Evolutionary conservation across 1,140 invertebrate genomes (phyloP), one percentile per base, ranked within the genome.

Genomic region (Panonychus citri): DNA sequence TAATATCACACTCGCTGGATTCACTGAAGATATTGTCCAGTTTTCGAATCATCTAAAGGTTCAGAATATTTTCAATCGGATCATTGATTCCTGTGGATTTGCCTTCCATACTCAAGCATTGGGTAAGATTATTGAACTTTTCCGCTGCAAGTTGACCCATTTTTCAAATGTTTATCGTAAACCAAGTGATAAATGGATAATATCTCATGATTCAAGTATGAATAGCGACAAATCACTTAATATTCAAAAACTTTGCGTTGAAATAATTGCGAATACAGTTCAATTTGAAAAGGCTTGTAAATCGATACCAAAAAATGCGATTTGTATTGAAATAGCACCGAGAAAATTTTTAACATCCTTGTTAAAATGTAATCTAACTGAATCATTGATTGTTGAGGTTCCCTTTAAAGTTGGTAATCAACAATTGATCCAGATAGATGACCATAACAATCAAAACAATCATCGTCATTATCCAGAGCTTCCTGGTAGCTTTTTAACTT

Each of bases 1-100:
- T 66, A 89, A 81, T 56, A 86, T 94, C 2, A 91, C 90, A 0
- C 76, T 96, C 46, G 93, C 89, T 3, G 91, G 93, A 0, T 81
- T 84, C 2, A 74, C 76, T 8, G 73, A 75, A 2, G 72, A 75
- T 3, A 73, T 91, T 1, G 65, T 70, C 1, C 74, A 77, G 56
- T 85, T 93, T 63, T 77, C 85, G 15, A n/a, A n/a, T 4, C 3
- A 3, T 46, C 43, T 46, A n/a, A 8, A 15, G 43, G 3, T 10
- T 1, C 5, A 46, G 19, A 24, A 24, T 10, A 7, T 46, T 46
- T 46, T 46, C 21, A 10, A n/a, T 4, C n/a, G 43, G 21, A 10
- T 21, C 8, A 10, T 46, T 8, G 21, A 46, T 21, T 21, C 43
- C 10, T n/a, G 43, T 46, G n/a, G 19, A 21, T 21, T 10, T 21